phyloP scores from a whole-genome alignment of 2,113 vertebrate genomes.

The Centropristis striata region DNA sequence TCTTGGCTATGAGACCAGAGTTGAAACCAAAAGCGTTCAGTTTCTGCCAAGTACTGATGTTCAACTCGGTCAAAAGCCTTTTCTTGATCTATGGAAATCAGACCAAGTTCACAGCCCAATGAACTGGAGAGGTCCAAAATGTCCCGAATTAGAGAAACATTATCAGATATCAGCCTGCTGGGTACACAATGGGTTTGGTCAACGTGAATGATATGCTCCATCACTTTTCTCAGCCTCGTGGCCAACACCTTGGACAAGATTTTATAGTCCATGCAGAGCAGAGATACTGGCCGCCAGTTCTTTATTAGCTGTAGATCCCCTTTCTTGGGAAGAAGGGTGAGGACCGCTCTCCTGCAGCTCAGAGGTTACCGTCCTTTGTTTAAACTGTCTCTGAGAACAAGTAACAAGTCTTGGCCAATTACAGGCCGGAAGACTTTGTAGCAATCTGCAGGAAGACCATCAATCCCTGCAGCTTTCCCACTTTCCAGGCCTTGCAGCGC shows the following conservation, averaged over 20 bases:
- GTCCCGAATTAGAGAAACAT: no score
- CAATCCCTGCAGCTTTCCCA: background rate
- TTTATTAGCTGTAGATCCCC: background rate
- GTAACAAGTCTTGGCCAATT: no score
- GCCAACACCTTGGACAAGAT: background rate
- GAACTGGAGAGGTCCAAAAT: no score
- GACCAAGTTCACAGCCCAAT: no score
- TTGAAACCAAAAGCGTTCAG: background rate
- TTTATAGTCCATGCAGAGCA: background rate
- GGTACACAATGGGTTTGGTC: no score
- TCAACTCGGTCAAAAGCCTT: no score
- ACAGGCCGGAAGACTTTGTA: no score
- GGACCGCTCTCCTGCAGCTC: background rate
- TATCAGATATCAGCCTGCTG: no score
- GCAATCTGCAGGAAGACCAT: background rate
- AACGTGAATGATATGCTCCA: no score
- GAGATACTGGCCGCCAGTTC: background rate
- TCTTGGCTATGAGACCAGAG: background rate
- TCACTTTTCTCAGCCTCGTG: no score
- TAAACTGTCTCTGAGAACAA: background rate
- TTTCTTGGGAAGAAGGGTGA: background rate
- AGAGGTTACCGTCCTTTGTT: background rate
- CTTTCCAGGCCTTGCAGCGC: background rate
- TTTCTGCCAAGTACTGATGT: background rate
- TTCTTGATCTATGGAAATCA: no score